Evolutionary conservation across 2,888 invertebrate genomes (phyloP), one percentile per base, ranked within the genome.

Genomic region (Drosophila leonis): DNA sequence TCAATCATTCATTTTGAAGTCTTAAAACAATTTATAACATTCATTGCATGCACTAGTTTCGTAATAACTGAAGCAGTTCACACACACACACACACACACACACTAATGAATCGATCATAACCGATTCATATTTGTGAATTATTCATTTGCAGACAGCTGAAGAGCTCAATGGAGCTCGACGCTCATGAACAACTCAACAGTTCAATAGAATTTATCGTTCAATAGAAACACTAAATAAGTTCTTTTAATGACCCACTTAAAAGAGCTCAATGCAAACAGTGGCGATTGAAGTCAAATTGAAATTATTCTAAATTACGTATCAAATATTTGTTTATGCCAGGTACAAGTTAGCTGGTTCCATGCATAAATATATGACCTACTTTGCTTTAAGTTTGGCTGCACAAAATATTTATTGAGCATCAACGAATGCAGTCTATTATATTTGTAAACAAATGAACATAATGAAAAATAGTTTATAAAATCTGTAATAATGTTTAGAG

Each of bases 191-290:
- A 18, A 10, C 48, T 49, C 27, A 49, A 18, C 29, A 31, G 48
- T 15, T 48, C 15, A 27, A 46, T 46, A 27, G 46, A 46, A 46
- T 46, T 46, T 27, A 27, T n/a, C n/a, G 46, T 29, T 48, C 46
- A 27, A 46, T 27, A 13, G 27, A 46, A 0, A 10, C 29, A 1
- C 4, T 27, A 13, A 44, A 46, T 27, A n/a, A 27, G 27, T 46
- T 46, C 29, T 2, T 49, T 31, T 31, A 49, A 49, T 49, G 31
- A 18, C 49, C 31, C 49, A 49, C 15, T 49, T 31, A 49, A 18
- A 48, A 13, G n/a, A n/a, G 6, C n/a, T 29, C 48, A 29, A 29
- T 10, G n/a, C 29, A 48, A 29, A 48, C 27, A 29, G 5, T 12
- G n/a, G 18, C 31, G 18, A 49, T 31, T 48, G n/a, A n/a, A 29